These are phyloP conservation scores for Rutpela maculata DNA, from an alignment of 2,888 invertebrate species.

Conservation along the genomic window DNA sequence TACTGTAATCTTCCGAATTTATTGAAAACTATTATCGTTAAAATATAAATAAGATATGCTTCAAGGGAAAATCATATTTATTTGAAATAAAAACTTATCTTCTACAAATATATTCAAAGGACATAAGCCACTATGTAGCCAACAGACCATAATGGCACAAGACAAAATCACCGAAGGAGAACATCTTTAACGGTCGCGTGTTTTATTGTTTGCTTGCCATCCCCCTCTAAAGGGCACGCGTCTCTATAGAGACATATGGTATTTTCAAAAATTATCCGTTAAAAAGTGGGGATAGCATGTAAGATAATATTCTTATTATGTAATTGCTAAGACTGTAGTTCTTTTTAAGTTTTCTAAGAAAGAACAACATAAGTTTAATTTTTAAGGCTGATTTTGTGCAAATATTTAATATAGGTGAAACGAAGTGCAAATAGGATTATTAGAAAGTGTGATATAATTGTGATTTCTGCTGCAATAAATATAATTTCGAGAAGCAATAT, in stretches of 20 bases:
- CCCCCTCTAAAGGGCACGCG: slow-evolving; percentile 22
- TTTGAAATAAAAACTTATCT: neutral
- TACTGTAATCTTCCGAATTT: no score
- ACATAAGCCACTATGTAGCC: slow-evolving; percentile 51
- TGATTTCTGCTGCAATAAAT: slow-evolving; percentile 28
- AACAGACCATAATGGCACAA: slow-evolving; percentile 69
- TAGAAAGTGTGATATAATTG: slow-evolving; percentile 37
- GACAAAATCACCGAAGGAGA: slow-evolving; percentile 70
- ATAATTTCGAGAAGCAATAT: neutral
- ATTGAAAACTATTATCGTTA: no score
- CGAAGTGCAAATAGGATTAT: slow-evolving; percentile 47
- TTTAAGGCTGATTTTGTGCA: slow-evolving; percentile 52
- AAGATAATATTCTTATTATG: slow-evolving; percentile 45
- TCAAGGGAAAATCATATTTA: no score
- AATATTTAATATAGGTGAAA: slow-evolving; percentile 47
- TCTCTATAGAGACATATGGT: slow-evolving; percentile 53
- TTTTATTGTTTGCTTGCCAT: slow-evolving; percentile 59
- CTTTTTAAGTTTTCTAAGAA: slow-evolving; percentile 44
- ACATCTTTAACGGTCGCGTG: slow-evolving; percentile 72
- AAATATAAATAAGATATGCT: no score
- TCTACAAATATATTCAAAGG: neutral
- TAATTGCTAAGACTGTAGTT: slow-evolving; percentile 40
- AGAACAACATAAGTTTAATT: slow-evolving; percentile 26
- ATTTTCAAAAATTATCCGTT: slow-evolving; percentile 63
- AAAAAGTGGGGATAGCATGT: slow-evolving; percentile 63